Evolutionary conservation across 2,888 invertebrate species (phyloP).

Genomic region (Sarcophaga variegata): DNA sequence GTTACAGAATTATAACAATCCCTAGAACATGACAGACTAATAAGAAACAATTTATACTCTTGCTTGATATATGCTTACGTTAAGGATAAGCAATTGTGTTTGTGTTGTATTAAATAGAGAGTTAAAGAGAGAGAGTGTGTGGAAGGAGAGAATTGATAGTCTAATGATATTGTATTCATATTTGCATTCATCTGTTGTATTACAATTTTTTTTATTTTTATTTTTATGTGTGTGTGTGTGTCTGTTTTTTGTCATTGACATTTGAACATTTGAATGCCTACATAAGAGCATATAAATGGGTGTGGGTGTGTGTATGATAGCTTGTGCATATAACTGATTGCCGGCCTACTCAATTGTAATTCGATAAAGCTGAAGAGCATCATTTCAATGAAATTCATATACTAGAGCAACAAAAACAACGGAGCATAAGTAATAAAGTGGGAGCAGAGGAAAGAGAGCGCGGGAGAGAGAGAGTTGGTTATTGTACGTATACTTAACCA

Average conservation of each 20-base stretch:
- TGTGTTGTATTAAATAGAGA: not conserved
- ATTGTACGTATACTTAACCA: not conserved
- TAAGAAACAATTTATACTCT: conserved; percentile 20
- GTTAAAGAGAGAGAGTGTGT: no score
- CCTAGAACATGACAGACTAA: not conserved
- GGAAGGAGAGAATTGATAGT: no score
- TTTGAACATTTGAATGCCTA: not conserved
- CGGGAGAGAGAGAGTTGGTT: not conserved
- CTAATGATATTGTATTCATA: not conserved
- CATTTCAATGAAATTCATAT: conserved; percentile 36
- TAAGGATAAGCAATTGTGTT: not conserved
- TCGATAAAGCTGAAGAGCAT: conserved; percentile 48
- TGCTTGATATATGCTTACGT: not conserved
- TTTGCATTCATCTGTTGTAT: not conserved
- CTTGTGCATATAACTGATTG: conserved; percentile 1
- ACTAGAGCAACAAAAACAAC: no score
- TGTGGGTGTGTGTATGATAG: not conserved
- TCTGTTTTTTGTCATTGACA: not conserved
- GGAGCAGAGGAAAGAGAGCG: not conserved
- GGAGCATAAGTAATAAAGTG: not conserved
- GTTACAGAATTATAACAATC: conserved; percentile 34
- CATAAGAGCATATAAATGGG: not conserved
- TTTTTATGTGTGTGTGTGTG: not conserved
- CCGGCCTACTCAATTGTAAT: conserved; percentile 39
- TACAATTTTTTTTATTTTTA: not conserved